Conservation (phyloP, 2,888 invertebrate species). For the Proisotoma minuta region DNA sequence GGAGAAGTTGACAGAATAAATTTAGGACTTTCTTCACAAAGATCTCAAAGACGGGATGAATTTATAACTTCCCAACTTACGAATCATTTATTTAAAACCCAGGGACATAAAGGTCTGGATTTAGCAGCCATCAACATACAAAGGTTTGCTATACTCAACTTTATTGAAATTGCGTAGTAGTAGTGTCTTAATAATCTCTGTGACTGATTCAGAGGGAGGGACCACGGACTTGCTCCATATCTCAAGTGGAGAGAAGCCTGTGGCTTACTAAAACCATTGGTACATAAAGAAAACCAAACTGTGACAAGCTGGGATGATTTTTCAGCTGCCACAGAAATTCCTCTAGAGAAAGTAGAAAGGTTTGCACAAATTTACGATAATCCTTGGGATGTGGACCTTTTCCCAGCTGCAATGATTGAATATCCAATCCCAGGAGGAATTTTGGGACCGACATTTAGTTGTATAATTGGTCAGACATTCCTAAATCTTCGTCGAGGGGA, state of each 20-base stretch:
- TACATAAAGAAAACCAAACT: constrained; percentile 46
- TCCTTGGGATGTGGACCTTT: constrained; percentile 50
- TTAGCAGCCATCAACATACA: constrained; percentile 83
- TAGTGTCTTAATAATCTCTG: too few relatives aligned
- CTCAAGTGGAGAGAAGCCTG: constrained; percentile 75
- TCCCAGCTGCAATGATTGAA: constrained; percentile 52
- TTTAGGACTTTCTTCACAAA: constrained; percentile 71
- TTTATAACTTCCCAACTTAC: constrained; percentile 75
- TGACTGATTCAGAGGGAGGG: constrained; percentile 69
- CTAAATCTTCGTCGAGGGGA: constrained; percentile 53
- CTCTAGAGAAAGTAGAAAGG: constrained; percentile 38
- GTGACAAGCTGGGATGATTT: constrained; percentile 68
- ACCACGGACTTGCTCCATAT: constrained; percentile 79
- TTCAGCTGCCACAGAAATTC: constrained; percentile 43
- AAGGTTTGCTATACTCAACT: constrained; percentile 47
- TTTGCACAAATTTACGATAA: constrained; percentile 37
- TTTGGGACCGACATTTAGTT: constrained; percentile 53
- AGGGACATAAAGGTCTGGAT: constrained; percentile 63
- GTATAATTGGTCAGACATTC: constrained; percentile 57
- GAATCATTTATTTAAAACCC: constrained; percentile 75
- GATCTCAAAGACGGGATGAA: constrained; percentile 72
- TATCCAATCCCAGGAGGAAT: constrained; percentile 50
- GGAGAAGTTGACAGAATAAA: constrained; percentile 75
- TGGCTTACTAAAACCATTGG: constrained; percentile 57
- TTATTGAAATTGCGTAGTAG: too few relatives aligned